phyloP scores from a whole-genome alignment of 2,113 vertebrate species.

The Cryptotis parvus region DNA sequence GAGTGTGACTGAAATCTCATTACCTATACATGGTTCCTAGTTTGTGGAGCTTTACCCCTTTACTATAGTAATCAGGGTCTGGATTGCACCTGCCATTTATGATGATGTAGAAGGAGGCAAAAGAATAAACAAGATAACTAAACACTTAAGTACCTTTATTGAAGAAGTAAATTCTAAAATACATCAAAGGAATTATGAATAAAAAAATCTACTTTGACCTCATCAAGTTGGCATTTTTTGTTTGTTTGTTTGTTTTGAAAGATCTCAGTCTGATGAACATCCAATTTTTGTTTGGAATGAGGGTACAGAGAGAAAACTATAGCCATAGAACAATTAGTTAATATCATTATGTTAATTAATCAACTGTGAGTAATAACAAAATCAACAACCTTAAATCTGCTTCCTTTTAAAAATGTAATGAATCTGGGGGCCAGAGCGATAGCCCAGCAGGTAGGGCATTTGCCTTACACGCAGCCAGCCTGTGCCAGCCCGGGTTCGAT shows the following conservation, averaged over 20 bases:
- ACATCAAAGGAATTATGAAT: not conserved
- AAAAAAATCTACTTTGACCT: constrained; percentile 36
- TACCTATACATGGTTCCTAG: not conserved
- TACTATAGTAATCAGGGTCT: not conserved
- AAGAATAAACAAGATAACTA: not conserved
- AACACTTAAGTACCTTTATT: not conserved
- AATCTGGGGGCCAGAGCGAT: too few relatives aligned
- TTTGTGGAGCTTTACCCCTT: not conserved
- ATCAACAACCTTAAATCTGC: not conserved
- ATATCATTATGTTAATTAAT: not conserved
- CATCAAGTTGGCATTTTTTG: not conserved
- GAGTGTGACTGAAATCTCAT: not conserved
- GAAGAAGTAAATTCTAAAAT: not conserved
- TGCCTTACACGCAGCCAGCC: too few relatives aligned
- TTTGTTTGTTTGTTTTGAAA: not conserved
- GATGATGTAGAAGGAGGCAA: not conserved
- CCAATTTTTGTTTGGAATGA: not conserved
- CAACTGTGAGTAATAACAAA: not conserved
- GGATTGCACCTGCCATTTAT: not conserved
- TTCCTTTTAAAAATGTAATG: constrained; percentile 50
- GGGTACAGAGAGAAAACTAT: not conserved
- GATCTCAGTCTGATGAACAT: not conserved
- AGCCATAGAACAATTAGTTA: not conserved
- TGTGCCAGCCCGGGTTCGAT: too few relatives aligned
- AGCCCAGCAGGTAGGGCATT: too few relatives aligned